Conservation (phyloP, 1,140 invertebrate species). For the Bombyx mandarina region DNA sequence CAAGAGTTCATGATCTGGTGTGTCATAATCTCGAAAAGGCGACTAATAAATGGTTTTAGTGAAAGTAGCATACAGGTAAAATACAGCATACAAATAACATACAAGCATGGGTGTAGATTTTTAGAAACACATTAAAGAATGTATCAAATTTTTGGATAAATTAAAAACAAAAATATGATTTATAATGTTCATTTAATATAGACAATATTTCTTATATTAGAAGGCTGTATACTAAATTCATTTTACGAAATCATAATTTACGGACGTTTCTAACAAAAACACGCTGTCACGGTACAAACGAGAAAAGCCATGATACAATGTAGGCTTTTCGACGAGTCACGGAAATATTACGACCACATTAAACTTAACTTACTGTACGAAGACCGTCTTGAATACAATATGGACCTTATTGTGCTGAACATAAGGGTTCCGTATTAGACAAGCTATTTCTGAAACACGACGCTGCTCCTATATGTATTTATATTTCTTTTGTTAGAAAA, state of each 20-base stretch:
- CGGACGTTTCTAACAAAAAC: constrained; percentile 11
- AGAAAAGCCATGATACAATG: constrained; percentile 10
- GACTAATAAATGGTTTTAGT: not conserved
- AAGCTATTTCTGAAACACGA: not conserved
- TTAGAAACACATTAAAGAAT: too few species aligned
- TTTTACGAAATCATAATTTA: constrained; percentile 8
- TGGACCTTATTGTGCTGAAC: not conserved
- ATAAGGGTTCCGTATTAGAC: constrained; percentile 1
- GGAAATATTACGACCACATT: constrained; percentile 12
- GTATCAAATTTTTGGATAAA: not conserved
- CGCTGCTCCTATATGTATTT: too few species aligned
- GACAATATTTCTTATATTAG: not conserved
- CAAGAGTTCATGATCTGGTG: too few species aligned
- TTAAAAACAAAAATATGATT: not conserved
- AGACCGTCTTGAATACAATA: constrained; percentile 5
- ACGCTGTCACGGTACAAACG: constrained; percentile 10
- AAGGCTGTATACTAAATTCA: constrained; percentile 3
- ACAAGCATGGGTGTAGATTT: not conserved
- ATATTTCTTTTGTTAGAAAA: too few species aligned
- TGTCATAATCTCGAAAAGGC: too few species aligned
- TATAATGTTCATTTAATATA: not conserved
- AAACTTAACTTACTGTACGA: constrained; percentile 11
- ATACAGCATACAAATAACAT: not conserved
- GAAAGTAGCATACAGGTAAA: not conserved
- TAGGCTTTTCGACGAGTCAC: constrained; percentile 10